Evolutionary conservation across 2,888 invertebrate genomes (phyloP), one percentile per base, ranked within the genome.

Genomic region (Ceramica pisi): DNA sequence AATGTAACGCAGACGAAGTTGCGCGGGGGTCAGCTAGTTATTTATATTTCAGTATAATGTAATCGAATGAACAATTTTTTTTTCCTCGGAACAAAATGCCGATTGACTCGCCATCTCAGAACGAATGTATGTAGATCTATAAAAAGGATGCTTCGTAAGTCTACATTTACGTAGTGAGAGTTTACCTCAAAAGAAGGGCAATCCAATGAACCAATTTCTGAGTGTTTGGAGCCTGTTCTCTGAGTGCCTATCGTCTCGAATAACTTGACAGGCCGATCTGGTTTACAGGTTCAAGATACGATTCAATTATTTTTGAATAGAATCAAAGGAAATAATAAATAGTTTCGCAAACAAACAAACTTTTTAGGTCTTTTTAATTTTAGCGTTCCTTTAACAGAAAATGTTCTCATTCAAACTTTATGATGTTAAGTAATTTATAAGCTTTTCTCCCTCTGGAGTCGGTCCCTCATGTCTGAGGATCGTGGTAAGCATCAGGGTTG

Each of bases 201-300:
- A 65, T 59, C 7, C 16, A 38, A 50, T 23, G 31, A 26, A 41
- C n/a, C 41, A 35, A 21, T 56, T 60, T 60, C n/a, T 50, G 48
- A 79, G 48, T 12, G 19, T 35, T 26, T 9, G 14, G 48, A 44
- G 26, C 50, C 44, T 38, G 12, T 21, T 8, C 35, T 7, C 38
- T 55, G 44, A 79, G 44, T 56, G 60, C 21, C 53, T 55, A 26
- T 72, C 35, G 38, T 55, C 59, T 75, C 53, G 44, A 55, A 64
- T 50, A 55, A 60, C 53, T 79, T 44, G 31, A 35, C 35, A 46
- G 48, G 23, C 35, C 21, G 26, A n/a, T 72, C 26, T 44, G 26
- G 26, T 64, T 60, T 26, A 63, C 48, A 16, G 21, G 12, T 46
- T 60, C 55, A n/a, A 35, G 51, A 64, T 71, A 51, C 7, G 16